Base-by-base conservation (phyloP, 2,113 vertebrate genomes). In the Oreamnos americanus region DNA sequence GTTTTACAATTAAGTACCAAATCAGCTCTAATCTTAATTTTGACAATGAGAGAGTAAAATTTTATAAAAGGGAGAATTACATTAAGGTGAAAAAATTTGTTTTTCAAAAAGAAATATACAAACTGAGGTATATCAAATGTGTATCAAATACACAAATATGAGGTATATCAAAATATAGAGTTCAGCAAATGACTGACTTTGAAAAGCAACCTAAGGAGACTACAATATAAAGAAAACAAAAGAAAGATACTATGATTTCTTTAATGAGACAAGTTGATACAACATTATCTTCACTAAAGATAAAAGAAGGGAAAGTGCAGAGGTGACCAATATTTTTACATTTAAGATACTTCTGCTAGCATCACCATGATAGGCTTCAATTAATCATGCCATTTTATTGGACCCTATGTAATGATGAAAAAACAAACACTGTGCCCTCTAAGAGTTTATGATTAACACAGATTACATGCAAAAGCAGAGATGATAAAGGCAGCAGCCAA, bases 391-490 rank as follows among this genome's bases (percentile, higher is more conserved):
- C 82, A 71, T 76, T 90, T 96, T 91, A 96, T 2, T 49, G 23
- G n/a, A 71, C 15, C 26, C 79, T 91, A 74, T 15, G 9, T 71
- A 88, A 64, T 33, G 30, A 90, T 87, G 30, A 96, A 82, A 53
- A 86, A 84, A 86, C 19, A 76, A 43, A 71, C 36, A 89, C 2
- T 26, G 67, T 90, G 49, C 28, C 85, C 51, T 81, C 4, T 79
- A 51, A 93, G 47, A 89, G 64, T 92, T 90, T 90, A 86, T 91
- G 87, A 91, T 57, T 49, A 92, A 93, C 28, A 82, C 8, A 84
- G 15, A 83, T 83, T 91, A 97, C 96, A 95, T 91, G 49, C 62
- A 97, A 90, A 97, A 71, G 28, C 7, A 89, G 64, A 97, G 78
- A 85, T 33, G 88, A 96, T 4, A 94, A n/a, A 87, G 43, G 28